Conservation (phyloP, 2,113 vertebrate species). For the Brachionichthys hirsutus region DNA sequence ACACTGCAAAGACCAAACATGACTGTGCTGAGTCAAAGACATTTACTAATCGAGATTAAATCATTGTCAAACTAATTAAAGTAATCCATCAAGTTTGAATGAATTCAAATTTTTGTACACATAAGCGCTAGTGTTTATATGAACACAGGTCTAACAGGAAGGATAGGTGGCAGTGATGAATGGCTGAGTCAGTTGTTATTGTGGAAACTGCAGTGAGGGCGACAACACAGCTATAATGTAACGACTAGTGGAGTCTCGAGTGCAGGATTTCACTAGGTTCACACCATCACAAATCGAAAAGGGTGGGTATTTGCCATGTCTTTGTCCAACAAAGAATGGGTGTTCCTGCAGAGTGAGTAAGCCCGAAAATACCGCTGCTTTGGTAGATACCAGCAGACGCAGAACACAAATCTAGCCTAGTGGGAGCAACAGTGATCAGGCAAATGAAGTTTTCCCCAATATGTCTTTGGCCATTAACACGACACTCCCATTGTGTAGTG, state of each 20-base stretch:
- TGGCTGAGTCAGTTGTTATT: conserved; percentile 59
- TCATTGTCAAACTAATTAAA: conserved; percentile 32
- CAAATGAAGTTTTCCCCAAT: too few species aligned
- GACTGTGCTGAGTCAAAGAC: conserved; percentile 4
- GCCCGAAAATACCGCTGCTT: conserved; percentile 41
- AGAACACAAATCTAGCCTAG: too few species aligned
- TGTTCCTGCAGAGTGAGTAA: conserved; percentile 1
- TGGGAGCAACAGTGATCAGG: too few species aligned
- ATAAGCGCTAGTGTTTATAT: conserved; percentile 30
- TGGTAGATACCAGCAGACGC: conserved; percentile 45
- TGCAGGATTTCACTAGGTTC: conserved; percentile 27
- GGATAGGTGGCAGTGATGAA: conserved; percentile 63
- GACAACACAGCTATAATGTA: conserved; percentile 57
- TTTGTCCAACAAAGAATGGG: not conserved
- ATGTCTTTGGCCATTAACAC: too few species aligned
- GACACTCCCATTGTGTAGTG: too few species aligned
- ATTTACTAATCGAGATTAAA: conserved; percentile 29
- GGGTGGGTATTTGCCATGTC: not conserved
- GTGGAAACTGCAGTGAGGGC: conserved; percentile 60
- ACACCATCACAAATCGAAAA: conserved; percentile 29
- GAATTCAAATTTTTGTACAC: conserved; percentile 12
- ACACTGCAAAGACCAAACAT: not conserved
- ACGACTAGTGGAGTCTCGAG: conserved; percentile 39
- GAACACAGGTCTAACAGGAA: conserved; percentile 54
- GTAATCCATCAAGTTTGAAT: conserved; percentile 35